A percentile compares a stretch with the other conserved stretches of the same genome.
Conservation (phyloP, 2,113 vertebrate genomes). For the Dasyornis broadbenti region DNA sequence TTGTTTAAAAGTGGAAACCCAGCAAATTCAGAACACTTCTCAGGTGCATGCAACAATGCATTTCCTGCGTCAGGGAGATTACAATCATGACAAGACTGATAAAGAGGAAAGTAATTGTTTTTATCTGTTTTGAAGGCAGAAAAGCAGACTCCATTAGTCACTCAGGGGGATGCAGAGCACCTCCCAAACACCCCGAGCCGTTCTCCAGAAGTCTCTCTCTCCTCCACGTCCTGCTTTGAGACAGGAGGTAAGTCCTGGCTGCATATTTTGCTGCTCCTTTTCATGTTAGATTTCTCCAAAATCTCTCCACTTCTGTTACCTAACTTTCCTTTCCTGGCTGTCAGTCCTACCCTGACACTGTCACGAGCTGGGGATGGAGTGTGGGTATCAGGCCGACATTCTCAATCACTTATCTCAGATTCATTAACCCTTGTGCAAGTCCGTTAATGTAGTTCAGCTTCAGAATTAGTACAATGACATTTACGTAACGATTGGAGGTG, state of each 20-base stretch:
- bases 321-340: background rate
- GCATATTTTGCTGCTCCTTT: background rate
- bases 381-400: background rate
- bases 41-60: accelerated
- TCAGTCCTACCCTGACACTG: background rate
- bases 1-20: background rate
- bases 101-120: background rate
- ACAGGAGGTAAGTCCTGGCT: background rate
- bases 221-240: accelerated
- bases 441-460: background rate
- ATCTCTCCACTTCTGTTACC: background rate
- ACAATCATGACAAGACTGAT: background rate
- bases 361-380: background rate
- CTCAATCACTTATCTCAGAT: background rate
- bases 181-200: background rate
- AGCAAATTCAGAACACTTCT: background rate
- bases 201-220: background rate
- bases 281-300: background rate
- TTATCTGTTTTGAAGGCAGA: background rate
- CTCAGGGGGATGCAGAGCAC: background rate
- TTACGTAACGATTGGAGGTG: background rate
- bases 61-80: background rate
- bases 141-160: background rate
- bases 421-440: background rate
- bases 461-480: background rate